These are phyloP conservation scores for Calcarius lapponicus DNA, from an alignment of 2,797 vertebrate genomes.

Conservation along the genomic window DNA sequence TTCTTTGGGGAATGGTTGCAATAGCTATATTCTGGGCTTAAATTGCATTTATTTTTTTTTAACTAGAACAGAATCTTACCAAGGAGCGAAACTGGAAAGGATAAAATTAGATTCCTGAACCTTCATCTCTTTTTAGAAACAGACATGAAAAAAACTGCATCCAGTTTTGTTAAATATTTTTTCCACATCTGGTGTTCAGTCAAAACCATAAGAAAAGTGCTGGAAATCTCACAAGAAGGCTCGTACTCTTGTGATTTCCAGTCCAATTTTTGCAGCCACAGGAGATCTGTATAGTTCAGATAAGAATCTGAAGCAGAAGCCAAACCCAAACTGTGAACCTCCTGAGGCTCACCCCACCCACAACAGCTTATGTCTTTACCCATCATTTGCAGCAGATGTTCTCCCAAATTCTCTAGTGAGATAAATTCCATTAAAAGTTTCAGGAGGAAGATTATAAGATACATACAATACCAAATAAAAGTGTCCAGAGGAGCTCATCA, in stretches of 20 bases:
- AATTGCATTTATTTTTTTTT: background rate
- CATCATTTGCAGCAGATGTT: slow-evolving; percentile 73
- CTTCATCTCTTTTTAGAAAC: slow-evolving; percentile 58
- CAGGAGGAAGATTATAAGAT: slow-evolving; percentile 54
- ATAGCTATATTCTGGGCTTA: slow-evolving; percentile 44
- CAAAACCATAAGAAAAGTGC: slow-evolving; percentile 68
- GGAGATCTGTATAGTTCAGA: slow-evolving; percentile 67
- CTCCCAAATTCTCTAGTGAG: slow-evolving; percentile 60
- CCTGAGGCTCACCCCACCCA: slow-evolving; percentile 71
- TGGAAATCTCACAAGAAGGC: slow-evolving; percentile 70
- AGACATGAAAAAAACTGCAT: slow-evolving; percentile 57
- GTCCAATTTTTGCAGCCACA: slow-evolving; percentile 69
- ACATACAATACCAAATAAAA: slow-evolving; percentile 36
- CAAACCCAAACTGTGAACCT: slow-evolving; percentile 72
- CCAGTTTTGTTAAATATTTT: slow-evolving; percentile 68
- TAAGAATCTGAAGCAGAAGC: slow-evolving; percentile 70
- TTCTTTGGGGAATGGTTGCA: slow-evolving; percentile 35
- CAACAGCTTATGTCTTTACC: slow-evolving; percentile 71
- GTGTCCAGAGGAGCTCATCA: slow-evolving; percentile 39
- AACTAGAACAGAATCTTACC: slow-evolving; percentile 39
- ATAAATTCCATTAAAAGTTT: slow-evolving; percentile 64
- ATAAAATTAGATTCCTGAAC: slow-evolving; percentile 69
- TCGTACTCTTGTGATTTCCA: slow-evolving; percentile 61
- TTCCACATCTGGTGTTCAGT: slow-evolving; percentile 71
- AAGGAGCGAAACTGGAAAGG: slow-evolving; percentile 49